These are phyloP conservation scores for Helicoverpa assulta DNA, from an alignment of 2,888 invertebrate genomes.

Conservation along the genomic window DNA sequence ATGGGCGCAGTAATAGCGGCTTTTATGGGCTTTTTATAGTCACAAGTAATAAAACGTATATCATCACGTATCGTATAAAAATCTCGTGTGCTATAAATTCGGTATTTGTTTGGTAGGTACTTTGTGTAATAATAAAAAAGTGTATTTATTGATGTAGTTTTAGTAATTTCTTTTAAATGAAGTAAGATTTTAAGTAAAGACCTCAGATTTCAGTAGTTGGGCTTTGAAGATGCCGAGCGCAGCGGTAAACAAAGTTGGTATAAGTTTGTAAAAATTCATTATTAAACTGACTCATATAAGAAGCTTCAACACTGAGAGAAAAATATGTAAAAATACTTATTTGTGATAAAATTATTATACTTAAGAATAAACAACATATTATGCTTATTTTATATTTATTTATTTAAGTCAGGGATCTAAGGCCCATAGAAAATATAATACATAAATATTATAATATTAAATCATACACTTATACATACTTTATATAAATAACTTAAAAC, in stretches of 20 bases:
- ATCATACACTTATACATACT: no score
- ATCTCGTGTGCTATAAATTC: constrained; percentile 64
- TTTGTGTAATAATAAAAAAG: constrained; percentile 6
- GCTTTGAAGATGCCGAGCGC: constrained; percentile 1
- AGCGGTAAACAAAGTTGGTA: constrained; percentile 8
- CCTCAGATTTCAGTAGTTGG: constrained; percentile 3
- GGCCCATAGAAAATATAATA: no score
- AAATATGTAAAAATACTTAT: background rate
- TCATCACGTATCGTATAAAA: constrained; percentile 71
- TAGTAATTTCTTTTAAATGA: background rate
- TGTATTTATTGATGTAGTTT: background rate
- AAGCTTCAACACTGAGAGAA: background rate
- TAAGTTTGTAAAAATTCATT: constrained; percentile 43
- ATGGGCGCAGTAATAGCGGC: constrained; percentile 65
- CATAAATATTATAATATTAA: no score
- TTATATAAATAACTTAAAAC: no score
- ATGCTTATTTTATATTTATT: no score
- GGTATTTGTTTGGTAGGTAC: constrained; percentile 28
- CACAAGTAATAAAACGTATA: constrained; percentile 75
- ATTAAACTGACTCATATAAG: constrained; percentile 8
- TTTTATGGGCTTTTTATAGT: constrained; percentile 78
- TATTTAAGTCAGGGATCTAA: no score
- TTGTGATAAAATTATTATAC: no score
- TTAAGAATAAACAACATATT: no score
- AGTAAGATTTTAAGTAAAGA: constrained; percentile 3